Evolutionary conservation across 2,888 invertebrate genomes (phyloP), one percentile per base, ranked within the genome.

Genomic region (Doris montereyensis): DNA sequence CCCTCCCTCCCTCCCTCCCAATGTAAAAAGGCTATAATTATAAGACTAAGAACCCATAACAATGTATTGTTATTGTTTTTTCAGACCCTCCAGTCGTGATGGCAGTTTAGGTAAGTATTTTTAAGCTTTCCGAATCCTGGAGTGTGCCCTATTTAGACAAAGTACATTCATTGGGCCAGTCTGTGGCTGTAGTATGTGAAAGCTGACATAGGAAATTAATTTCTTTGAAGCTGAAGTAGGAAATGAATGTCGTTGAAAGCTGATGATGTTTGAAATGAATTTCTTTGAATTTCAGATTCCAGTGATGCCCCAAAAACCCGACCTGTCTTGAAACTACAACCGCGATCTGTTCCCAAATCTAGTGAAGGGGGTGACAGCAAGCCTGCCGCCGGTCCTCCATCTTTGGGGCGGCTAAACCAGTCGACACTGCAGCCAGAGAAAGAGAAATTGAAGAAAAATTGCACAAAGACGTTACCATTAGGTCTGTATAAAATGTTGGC

Each of bases 361-460:
- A 77, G 80, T 1, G 76, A 67, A 4, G 75, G 72, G 5, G 28
- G 80, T 24, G 62, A 77, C 21, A 62, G 28, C 8, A n/a, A n/a
- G n/a, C n/a, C n/a, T n/a, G n/a, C n/a, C 17, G 76, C 21, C 34
- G 76, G 17, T 78, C 81, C 17, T 95, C 91, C 21, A 97, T 98
- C 85, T 98, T 98, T 90, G 98, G 98, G n/a, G 95, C 94, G 35
- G 98, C 98, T 24, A 97, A 96, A 90, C 98, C 98, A 0, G 98
- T 98, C 0, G 97, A 98, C 90, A 98, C 98, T 1, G 95, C 96
- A 75, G 95, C 96, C 68, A 94, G 95, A 86, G 97, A 97, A 88
- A 93, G 96, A 76, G 96, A 97, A 92, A 97, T 98, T 83, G 98
- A 98, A 90, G 96, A 96, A 65, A 81, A 81, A 28, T n/a, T 83